A percentile compares a stretch with the other conserved stretches of the same genome.
phyloP scores from a whole-genome alignment of 2,113 vertebrate species.

The Catharus minimus region DNA sequence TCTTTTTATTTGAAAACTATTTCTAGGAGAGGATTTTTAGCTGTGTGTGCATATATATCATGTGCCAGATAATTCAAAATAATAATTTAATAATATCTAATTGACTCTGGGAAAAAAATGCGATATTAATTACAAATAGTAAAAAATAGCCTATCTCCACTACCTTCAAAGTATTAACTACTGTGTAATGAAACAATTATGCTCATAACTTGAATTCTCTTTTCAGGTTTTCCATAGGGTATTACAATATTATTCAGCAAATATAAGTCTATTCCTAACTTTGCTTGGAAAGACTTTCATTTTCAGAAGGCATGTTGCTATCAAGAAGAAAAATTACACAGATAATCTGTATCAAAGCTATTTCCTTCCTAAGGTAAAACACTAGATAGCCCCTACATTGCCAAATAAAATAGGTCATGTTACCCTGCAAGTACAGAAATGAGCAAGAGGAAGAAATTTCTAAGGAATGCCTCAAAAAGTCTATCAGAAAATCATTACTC shows the following conservation, averaged over 20 bases:
- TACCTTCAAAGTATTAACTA: not conserved
- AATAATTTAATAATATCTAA: not conserved
- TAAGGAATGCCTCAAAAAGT: not conserved
- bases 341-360: not conserved
- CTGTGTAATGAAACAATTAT: not conserved
- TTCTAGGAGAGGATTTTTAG: not conserved
- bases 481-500: not conserved
- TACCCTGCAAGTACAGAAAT: not conserved
- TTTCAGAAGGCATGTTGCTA: not conserved
- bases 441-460: not conserved
- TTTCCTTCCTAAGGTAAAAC: not conserved
- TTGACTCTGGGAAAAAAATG: not conserved
- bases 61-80: not conserved
- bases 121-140: not conserved
- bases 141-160: not conserved
- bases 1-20: not conserved
- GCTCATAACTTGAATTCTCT: not conserved
- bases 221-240: not conserved
- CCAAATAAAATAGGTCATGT: not conserved
- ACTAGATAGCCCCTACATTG: not conserved
- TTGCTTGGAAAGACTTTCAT: not conserved
- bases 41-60: not conserved
- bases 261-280: not conserved
- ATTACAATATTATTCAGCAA: not conserved
- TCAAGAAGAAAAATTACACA: not conserved